Base-by-base conservation (phyloP, 2,797 vertebrate genomes). In the Erpetoichthys calabaricus region DNA sequence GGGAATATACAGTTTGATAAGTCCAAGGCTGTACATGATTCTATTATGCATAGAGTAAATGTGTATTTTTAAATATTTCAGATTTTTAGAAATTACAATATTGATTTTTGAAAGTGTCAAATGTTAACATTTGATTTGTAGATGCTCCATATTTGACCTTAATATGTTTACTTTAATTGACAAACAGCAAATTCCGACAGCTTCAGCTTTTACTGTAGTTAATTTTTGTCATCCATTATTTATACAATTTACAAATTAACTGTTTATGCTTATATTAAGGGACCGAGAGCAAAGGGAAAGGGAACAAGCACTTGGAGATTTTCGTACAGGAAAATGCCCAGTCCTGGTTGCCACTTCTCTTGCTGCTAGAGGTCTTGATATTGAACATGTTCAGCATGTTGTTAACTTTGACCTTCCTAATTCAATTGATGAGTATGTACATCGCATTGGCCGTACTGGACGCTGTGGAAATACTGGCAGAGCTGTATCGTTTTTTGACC, bases 261-360 rank as follows among this genome's bases (percentile, higher is more conserved):
- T 25, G 25, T 25, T 25, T 25, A 25, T 25, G 25, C 25, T 25
- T 25, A 25, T 25, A 25, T 47, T 41, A 46, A 97, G 95, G 5
- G 92, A 92, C 52, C 84, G 93, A 25, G 89, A 93, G 58, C 94
- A 98, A 77, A 80, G 82, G 47, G 90, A 97, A 62, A 71, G 93
- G 42, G 95, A 98, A 65, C 65, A 71, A 62, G 93, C 93, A 0
- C 83, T 98, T 61, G 55, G 43, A 3, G 85, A 93, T 64, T 97
- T 98, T 72, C 89, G 89, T 59, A 80, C 73, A 1, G 93, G 91
- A 25, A 89, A 72, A 45, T 94, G 88, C 59, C 84, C 85, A 0
- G 83, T 97, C 56, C 83, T 97, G 47, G 91, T 97, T 59, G 93
- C 94, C 7, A 98, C 93, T 1, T 94, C 95, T 0, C 92, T 98